Conservation (phyloP, 2,888 invertebrate species). For the Malacosoma neustria region DNA sequence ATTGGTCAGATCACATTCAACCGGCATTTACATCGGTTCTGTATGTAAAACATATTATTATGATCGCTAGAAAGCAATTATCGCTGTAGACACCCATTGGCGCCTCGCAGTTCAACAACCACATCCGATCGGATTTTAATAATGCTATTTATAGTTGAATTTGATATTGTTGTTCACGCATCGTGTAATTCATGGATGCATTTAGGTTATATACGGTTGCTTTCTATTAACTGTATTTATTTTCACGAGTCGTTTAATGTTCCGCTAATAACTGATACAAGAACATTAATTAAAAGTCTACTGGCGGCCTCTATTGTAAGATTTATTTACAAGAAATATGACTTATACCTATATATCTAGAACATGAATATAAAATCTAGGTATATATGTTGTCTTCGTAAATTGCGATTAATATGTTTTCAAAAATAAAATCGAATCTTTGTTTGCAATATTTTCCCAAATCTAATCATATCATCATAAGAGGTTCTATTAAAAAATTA, state of each 20-base stretch:
- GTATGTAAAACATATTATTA: slow-evolving; percentile 1
- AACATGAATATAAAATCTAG: too few species aligned
- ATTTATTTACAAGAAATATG: too few species aligned
- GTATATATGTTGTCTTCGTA: too few species aligned
- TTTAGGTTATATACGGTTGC: slow-evolving; percentile 17
- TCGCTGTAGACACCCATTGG: slow-evolving; percentile 17
- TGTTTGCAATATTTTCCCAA: too few species aligned
- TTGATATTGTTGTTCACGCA: slow-evolving; percentile 7
- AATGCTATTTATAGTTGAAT: slow-evolving; percentile 45
- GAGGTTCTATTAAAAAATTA: too few species aligned
- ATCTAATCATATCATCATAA: too few species aligned
- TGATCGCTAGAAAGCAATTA: slow-evolving; percentile 15
- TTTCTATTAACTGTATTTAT: slow-evolving; percentile 24
- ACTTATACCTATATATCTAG: too few species aligned
- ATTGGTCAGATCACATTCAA: too few species aligned
- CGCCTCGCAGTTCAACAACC: slow-evolving; percentile 47
- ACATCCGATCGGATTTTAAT: slow-evolving; percentile 39
- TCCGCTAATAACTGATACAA: background rate
- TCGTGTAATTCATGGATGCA: background rate
- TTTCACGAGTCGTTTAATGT: background rate
- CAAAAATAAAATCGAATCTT: too few species aligned
- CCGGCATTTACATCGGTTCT: background rate
- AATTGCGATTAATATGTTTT: too few species aligned
- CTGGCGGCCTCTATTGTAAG: too few species aligned
- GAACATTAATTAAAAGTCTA: background rate